Base-by-base conservation (phyloP, 2,113 vertebrate genomes). In the Lethenteron camtschaticum region DNA sequence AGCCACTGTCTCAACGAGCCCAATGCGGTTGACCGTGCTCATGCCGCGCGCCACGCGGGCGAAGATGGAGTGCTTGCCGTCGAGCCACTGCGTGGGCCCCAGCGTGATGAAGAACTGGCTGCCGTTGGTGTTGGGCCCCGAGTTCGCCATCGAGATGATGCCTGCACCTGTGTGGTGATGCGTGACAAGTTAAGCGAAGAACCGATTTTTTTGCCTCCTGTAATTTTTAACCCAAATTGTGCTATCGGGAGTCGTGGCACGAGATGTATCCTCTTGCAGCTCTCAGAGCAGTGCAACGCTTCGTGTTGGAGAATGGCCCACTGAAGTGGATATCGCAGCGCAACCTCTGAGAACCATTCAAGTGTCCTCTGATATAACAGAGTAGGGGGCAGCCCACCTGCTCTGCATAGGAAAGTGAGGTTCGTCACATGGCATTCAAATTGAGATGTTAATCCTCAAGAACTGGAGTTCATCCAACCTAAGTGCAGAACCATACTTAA, bases 141-240 rank as follows among this genome's bases (percentile, higher is more conserved):
- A 85, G 3, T 96, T 97, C 68, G 92, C 92, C 91, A 97, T 96
- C 1, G 92, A 90, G 57, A 96, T 76, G 75, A 97, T 96, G 56
- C 92, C 92, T 0, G 89, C 91, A 1, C 91, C 92, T 94, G 69
- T 55, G 68, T 72, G 9, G 57, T 68, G 70, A 74, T 72, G 72
- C 57, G 3, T n/a, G 14, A 11, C 11, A 11, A 9, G 70, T 68
- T 72, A 10, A 57, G 55, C 68, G 66, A 41, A 16, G 56, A 41
- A 24, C 69, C 18, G 5, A 10, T 69, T 18, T 75, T 75, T 56
- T 12, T 71, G 4, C 14, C n/a, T 3, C n/a, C 56, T 12, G 56
- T 12, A 70, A 69, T 69, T 69, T 55, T 16, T 2, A 69, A 69
- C 24, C 24, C 14, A 9, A 68, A 68, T 68, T 16, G 24, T 68